Percentiles rank a stretch among this genome's conserved stretches.
These are phyloP conservation scores for Eulacestoma nigropectus DNA, from an alignment of 2,113 vertebrate species.

Conservation along the genomic window DNA sequence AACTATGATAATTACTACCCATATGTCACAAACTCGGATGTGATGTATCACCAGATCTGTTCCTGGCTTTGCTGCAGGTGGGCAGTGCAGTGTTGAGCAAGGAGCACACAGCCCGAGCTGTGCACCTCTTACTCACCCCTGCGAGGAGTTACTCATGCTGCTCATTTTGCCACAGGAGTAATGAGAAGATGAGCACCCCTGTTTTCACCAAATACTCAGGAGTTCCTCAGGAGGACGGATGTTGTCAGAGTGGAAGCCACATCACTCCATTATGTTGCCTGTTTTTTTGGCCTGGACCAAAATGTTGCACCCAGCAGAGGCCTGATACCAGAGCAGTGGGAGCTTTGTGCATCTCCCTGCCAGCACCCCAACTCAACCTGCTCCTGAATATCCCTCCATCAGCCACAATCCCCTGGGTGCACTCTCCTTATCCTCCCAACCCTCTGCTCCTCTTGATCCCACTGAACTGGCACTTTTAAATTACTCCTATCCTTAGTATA, in stretches of 20 bases:
- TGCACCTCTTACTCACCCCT: background rate
- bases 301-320: background rate
- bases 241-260: background rate
- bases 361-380: background rate
- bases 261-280: background rate
- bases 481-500: background rate
- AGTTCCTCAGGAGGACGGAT: background rate
- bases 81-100: background rate
- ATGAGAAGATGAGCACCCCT: background rate
- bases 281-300: background rate
- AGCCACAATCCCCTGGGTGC: background rate
- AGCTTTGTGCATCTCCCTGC: background rate
- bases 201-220: background rate
- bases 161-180: background rate
- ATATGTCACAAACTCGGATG: background rate
- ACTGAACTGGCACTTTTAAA: background rate
- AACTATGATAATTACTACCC: background rate
- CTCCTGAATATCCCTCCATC: background rate
- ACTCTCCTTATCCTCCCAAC: background rate
- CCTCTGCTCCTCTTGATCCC: background rate
- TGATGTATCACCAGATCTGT: background rate
- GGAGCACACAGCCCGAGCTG: fast-evolving
- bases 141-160: background rate
- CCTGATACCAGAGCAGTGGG: background rate
- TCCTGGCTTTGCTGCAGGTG: background rate